Conservation (phyloP, 2,888 invertebrate species). For the Drosophila diplacantha region DNA sequence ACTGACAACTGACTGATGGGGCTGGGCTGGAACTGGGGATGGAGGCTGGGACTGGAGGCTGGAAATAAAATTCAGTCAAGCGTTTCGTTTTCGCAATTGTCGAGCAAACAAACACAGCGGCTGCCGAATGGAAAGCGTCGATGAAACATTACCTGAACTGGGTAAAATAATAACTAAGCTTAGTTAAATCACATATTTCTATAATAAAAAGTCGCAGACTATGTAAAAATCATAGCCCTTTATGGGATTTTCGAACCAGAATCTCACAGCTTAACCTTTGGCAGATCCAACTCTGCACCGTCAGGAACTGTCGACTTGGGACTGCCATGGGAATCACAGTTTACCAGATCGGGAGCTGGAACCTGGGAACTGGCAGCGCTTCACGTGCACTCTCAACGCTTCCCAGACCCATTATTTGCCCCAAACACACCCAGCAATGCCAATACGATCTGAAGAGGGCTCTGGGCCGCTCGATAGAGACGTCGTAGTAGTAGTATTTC, state of each 20-base stretch:
- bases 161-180: constrained; percentile 2
- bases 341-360: constrained; percentile 21
- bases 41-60: constrained; percentile 50
- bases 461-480: constrained; percentile 14
- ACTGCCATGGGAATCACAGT: constrained; percentile 12
- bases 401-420: constrained; percentile 31
- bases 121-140: constrained; percentile 36
- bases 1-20: constrained; percentile 49
- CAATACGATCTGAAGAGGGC: constrained; percentile 22
- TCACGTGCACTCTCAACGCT: constrained; percentile 13
- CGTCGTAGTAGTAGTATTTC: constrained; percentile 14
- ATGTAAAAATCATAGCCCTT: neutral
- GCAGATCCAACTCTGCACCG: constrained; percentile 1
- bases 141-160: constrained; percentile 12
- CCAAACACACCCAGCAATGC: constrained; percentile 25
- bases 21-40: constrained; percentile 12
- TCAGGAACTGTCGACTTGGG: neutral
- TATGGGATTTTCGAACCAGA: neutral
- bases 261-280: constrained; percentile 27
- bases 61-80: constrained; percentile 62
- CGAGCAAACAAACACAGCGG: constrained; percentile 63
- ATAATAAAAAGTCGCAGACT: neutral
- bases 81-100: constrained; percentile 69
- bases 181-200: neutral
- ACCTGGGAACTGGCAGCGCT: constrained; percentile 8